Evolutionary conservation across 2,797 vertebrate genomes (phyloP).

Genomic region (Pagetopsis macropterus): DNA sequence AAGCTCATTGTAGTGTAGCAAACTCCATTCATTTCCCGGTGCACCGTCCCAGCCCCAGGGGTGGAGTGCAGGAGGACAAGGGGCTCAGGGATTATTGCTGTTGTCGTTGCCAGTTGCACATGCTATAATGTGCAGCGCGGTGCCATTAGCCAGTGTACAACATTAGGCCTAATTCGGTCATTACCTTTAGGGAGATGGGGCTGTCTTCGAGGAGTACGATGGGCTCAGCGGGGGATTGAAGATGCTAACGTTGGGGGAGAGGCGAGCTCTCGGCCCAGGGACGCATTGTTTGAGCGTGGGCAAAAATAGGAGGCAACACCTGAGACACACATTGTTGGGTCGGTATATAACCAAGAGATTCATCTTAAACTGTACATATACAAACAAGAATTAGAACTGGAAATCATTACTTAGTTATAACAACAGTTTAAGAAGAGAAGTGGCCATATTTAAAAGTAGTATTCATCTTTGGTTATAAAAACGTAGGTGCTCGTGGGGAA

Average conservation of each 20-base stretch:
- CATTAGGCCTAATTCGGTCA: constrained; percentile 90
- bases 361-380: constrained; percentile 2
- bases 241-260: constrained; percentile 70
- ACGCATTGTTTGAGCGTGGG: constrained; percentile 55
- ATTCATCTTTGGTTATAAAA: constrained; percentile 23
- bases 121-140: constrained; percentile 84
- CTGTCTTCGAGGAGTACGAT: constrained; percentile 82
- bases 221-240: constrained; percentile 81
- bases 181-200: constrained; percentile 87
- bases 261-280: constrained; percentile 54
- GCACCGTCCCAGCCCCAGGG: constrained; percentile 82
- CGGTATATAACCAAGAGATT: constrained; percentile 30
- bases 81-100: constrained; percentile 84
- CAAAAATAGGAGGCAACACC: constrained; percentile 59
- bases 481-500: constrained; percentile 7
- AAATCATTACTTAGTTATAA: constrained; percentile 6
- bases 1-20: constrained; percentile 89
- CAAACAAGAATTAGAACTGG: constrained; percentile 10
- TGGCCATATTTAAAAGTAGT: not conserved
- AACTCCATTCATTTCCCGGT: constrained; percentile 87
- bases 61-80: constrained; percentile 81
- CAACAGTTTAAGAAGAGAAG: not conserved
- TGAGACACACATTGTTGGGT: constrained; percentile 56
- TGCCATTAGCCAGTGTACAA: constrained; percentile 89
- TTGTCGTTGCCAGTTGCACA: constrained; percentile 84